Base-by-base conservation (phyloP, 2,888 invertebrate species). In the Merodon equestris region DNA sequence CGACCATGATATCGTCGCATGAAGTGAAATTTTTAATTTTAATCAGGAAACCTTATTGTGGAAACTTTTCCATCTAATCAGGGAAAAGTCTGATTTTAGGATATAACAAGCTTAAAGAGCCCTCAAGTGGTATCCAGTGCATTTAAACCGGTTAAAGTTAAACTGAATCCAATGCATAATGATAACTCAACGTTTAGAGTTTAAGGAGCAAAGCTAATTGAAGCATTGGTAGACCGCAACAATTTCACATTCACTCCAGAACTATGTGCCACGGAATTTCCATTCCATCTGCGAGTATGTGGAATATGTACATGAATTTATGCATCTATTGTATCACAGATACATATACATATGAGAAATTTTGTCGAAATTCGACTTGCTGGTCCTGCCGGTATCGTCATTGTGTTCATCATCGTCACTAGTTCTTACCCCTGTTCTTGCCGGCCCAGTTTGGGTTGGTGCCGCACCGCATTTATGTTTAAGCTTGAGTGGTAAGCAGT, bases 171-270 rank as follows among this genome's bases (percentile, higher is more conserved):
- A 13, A 3, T n/a, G 40, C 40, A 17, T 27, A 57, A 48, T 66
- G 45, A 63, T 50, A 70, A 50, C 58, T 18, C 1, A 50, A 48
- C 58, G 36, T 53, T 60, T 56, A 66, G 53, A n/a, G 36, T 27
- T 67, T 34, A 63, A 67, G 67, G 42, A 53, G 63, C 61, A 57
- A 68, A 54, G 67, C 77, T 77, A 77, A 77, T 73, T 77, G 72
- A 58, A 73, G 67, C 73, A 68, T 61, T 14, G 72, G 67, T 57
- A 67, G 64, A 72, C 72, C 77, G 48, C 77, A 67, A 67, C 67
- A 67, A 53, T 72, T 51, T 53, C 34, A 61, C 47, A 67, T 68
- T 73, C 42, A 67, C 9, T 42, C 75, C 66, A 42, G 61, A 77
- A 67, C 61, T 63, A 68, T 73, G 57, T 47, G 60, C 67, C 53